phyloP scores from a whole-genome alignment of 2,113 vertebrate species.

The Mirza zaza region DNA sequence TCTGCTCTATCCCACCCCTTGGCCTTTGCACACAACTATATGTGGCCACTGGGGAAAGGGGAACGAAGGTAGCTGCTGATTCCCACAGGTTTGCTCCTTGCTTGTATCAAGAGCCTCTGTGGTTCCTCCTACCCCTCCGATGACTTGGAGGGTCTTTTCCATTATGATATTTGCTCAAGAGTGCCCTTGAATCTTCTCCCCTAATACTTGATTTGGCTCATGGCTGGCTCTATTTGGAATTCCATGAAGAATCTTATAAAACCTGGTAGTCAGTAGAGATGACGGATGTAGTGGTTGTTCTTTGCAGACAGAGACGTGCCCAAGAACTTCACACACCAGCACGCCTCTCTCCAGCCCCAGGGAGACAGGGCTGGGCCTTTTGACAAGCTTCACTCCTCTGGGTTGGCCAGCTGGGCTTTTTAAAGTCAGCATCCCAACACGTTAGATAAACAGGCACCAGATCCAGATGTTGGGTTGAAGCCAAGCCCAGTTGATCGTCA shows the following conservation, averaged over 20 bases:
- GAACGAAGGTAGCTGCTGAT: not conserved
- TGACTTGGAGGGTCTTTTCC: not conserved
- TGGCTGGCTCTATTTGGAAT: slow-evolving; percentile 8
- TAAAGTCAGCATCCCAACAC: not conserved
- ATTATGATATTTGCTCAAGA: not conserved
- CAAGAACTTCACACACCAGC: not conserved
- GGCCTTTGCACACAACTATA: not conserved
- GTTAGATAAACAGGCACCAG: not conserved
- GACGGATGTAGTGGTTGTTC: not conserved
- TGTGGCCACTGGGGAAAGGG: not conserved
- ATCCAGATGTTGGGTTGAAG: not conserved
- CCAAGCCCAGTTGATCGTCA: not conserved
- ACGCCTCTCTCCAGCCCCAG: not conserved
- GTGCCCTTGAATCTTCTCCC: not conserved
- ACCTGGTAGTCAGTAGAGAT: not conserved
- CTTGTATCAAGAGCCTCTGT: not conserved
- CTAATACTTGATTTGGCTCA: slow-evolving; percentile 7
- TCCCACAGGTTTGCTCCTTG: not conserved
- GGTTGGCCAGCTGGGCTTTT: not conserved
- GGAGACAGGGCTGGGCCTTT: not conserved
- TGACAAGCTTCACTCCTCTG: not conserved
- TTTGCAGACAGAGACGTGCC: not conserved
- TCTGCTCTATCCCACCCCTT: not conserved
- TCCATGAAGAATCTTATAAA: not conserved
- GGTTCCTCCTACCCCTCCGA: not conserved